phyloP scores from a whole-genome alignment of 2,888 invertebrate genomes.

The Ochlodes sylvanus region DNA sequence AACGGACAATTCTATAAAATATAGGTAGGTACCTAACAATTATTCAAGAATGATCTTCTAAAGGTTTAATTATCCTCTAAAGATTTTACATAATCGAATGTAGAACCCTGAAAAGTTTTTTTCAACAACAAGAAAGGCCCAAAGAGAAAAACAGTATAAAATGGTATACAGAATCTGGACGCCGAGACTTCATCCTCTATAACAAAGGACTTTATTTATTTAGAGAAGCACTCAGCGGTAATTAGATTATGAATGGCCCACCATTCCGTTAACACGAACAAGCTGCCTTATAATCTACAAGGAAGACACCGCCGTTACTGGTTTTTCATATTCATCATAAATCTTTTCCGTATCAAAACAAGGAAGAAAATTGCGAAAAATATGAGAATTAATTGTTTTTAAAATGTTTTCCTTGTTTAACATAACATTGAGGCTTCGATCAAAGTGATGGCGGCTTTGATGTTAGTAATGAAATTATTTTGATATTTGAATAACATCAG shows the following conservation, averaged over 20 bases:
- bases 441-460: background rate
- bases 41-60: too few relatives aligned
- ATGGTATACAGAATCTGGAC: slow-evolving; percentile 51
- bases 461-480: background rate
- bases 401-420: background rate
- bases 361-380: slow-evolving; percentile 10
- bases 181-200: slow-evolving; percentile 55
- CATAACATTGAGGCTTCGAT: background rate
- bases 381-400: background rate
- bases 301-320: slow-evolving; percentile 27
- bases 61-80: too few relatives aligned
- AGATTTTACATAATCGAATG: too few relatives aligned
- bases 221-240: slow-evolving; percentile 66
- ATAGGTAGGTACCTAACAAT: too few relatives aligned
- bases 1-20: too few relatives aligned
- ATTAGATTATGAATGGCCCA: slow-evolving; percentile 64
- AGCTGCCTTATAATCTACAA: slow-evolving; percentile 31
- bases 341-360: slow-evolving; percentile 17
- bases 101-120: slow-evolving; percentile 2
- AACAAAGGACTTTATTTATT: slow-evolving; percentile 69
- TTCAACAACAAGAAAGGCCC: slow-evolving; percentile 17
- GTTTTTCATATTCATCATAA: slow-evolving; percentile 24
- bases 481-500: too few relatives aligned
- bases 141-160: slow-evolving; percentile 36
- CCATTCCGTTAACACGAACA: slow-evolving; percentile 43